Evolutionary conservation across 2,888 invertebrate species (phyloP), one percentile per base, ranked within the genome.

Genomic region (Petrophora chlorosata): DNA sequence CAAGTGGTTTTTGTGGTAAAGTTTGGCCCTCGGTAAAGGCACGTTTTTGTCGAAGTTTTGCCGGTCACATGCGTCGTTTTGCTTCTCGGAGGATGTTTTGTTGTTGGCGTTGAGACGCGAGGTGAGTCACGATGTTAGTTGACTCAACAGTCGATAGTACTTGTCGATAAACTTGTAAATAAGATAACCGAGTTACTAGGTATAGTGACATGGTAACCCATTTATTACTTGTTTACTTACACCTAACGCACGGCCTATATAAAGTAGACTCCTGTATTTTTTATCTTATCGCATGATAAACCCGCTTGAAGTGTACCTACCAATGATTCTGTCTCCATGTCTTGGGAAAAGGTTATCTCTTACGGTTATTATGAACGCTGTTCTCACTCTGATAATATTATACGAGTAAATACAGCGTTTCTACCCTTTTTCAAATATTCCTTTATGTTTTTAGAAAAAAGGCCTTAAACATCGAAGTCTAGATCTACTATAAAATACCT

Each of bases 91-190:
- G 54, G 59, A 57, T 61, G 80, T 83, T 87, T 82, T 87, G 88
- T 88, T 88, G 88, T 87, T 85, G 85, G 89, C 84, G 87, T 80
- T 86, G 81, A 84, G 85, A 85, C 79, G 80, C 79, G 81, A 79
- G 78, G 84, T 89, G 88, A 89, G 85, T 89, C 89, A 90, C 84
- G 83, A 75, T 74, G 69, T 72, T 76, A 76, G 80, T 76, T 68
- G 49, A 55, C 63, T 63, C 65, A 65, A 67, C 65, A 69, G 76
- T 85, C 85, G 86, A 85, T 82, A 71, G 63, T 59, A 55, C 65
- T 69, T 82, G 62, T 84, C 82, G 82, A 84, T 80, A 76, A 68
- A 68, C 53, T 46, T 54, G 42, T 13, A 44, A 51, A 54, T 54
- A 50, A 42, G 44, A 41, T 48, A 17, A 38, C 16, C 16, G 14